Percentiles rank a stretch among this genome's conserved stretches.
Evolutionary conservation across 2,113 vertebrate genomes (phyloP).

Genomic region (Oxyruncus cristatus): DNA sequence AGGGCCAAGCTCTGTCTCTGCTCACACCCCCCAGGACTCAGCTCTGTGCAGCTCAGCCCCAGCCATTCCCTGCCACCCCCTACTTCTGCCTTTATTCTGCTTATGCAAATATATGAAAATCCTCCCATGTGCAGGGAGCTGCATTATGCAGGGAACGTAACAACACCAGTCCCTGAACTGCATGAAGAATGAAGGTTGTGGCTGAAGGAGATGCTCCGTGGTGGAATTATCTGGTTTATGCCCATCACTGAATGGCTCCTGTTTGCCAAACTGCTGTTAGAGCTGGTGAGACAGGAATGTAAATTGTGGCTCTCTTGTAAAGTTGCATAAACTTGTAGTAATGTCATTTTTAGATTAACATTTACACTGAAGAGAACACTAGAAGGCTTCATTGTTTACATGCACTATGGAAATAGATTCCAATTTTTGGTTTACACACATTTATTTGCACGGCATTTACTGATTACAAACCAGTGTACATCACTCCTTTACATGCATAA

Average conservation of each 20-base stretch:
- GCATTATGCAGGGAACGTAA: conserved; percentile 15
- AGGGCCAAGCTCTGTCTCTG: background rate
- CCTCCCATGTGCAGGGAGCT: background rate
- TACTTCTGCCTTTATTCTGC: background rate
- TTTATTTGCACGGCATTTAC: conserved; percentile 33
- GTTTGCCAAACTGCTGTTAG: conserved; percentile 23
- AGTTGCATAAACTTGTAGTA: conserved; percentile 34
- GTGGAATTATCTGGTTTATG: background rate
- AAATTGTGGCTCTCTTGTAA: conserved; percentile 25
- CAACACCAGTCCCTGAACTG: background rate
- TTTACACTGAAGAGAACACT: conserved; percentile 20
- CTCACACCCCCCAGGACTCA: background rate
- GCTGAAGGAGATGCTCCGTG: background rate
- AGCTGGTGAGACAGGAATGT: conserved; percentile 40
- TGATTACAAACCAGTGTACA: conserved; percentile 25
- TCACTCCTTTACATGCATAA: conserved; percentile 5
- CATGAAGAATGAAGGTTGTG: conserved; percentile 2
- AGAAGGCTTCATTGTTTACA: conserved; percentile 43
- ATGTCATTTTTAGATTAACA: conserved; percentile 31
- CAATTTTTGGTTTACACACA: conserved; percentile 34
- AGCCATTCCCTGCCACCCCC: background rate
- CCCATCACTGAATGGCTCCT: background rate
- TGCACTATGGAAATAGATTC: conserved; percentile 52
- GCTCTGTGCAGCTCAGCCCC: background rate
- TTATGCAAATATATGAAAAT: background rate